Conservation (phyloP, 2,888 invertebrate species). For the Xestobium rufovillosum region DNA sequence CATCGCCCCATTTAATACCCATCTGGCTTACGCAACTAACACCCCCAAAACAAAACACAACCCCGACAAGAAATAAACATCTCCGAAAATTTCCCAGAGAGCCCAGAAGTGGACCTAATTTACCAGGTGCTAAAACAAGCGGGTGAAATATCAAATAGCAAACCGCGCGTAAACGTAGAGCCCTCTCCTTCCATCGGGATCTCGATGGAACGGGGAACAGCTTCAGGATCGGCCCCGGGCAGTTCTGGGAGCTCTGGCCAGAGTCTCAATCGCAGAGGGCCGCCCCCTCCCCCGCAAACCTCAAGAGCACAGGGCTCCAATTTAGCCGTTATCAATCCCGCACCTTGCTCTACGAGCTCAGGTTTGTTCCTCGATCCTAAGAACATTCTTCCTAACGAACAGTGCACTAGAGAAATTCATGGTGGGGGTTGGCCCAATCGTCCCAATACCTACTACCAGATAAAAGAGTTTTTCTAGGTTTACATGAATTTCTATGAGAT, state of each 20-base stretch:
- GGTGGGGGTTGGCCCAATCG: no score
- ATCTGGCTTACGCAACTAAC: no score
- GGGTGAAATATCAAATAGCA: constrained; percentile 69
- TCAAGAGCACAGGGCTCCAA: constrained; percentile 35
- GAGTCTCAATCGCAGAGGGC: constrained; percentile 45
- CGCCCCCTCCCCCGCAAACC: constrained; percentile 31
- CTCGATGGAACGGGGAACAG: constrained; percentile 34
- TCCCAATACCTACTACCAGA: no score
- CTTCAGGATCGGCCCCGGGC: constrained; percentile 34
- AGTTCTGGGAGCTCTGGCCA: constrained; percentile 47
- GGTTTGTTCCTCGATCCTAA: constrained; percentile 46
- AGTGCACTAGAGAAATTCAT: no score
- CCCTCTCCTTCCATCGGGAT: constrained; percentile 44
- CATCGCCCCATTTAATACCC: no score
- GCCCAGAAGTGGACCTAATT: constrained; percentile 77
- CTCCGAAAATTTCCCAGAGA: constrained; percentile 42
- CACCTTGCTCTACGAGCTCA: constrained; percentile 63
- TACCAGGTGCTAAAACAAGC: constrained; percentile 94
- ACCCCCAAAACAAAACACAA: no score
- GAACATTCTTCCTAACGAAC: no score
- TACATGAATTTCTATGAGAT: no score
- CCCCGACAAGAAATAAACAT: background rate
- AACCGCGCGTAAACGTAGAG: constrained; percentile 36
- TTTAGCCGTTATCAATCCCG: constrained; percentile 56
- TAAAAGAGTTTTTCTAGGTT: no score